Conservation (phyloP, 2,797 vertebrate genomes). For the Melanotaenia boesemani region DNA sequence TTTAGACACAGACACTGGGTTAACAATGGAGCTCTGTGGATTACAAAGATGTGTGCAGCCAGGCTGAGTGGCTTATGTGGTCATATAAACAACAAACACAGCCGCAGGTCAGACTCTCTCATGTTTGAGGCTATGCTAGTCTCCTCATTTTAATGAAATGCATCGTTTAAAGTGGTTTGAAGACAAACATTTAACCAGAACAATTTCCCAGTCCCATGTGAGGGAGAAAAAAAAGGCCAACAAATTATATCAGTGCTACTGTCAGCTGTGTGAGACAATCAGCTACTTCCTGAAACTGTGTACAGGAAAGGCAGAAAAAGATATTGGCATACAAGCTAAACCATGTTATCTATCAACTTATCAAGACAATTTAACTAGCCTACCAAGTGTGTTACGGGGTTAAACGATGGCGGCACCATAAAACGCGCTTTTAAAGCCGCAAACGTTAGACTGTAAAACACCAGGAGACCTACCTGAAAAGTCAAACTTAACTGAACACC, state of each 20-base stretch:
- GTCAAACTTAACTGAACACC: conserved; percentile 3
- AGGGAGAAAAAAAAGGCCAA: background rate
- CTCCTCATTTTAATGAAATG: background rate
- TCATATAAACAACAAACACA: conserved; percentile 37
- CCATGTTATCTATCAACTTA: background rate
- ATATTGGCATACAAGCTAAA: background rate
- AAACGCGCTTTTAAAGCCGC: background rate
- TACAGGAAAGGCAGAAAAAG: background rate
- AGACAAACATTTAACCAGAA: background rate
- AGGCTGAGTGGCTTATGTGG: conserved; percentile 22
- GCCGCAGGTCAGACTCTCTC: background rate
- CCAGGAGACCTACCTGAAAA: conserved; percentile 47
- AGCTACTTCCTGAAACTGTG: background rate
- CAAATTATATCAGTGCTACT: background rate
- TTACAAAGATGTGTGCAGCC: conserved; percentile 30
- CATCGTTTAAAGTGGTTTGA: background rate
- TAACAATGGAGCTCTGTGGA: conserved; percentile 72
- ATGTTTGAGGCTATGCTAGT: background rate
- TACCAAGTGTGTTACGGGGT: background rate
- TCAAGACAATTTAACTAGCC: background rate
- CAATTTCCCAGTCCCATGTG: background rate
- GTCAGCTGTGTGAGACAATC: background rate
- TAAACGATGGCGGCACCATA: background rate
- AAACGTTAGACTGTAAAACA: background rate
- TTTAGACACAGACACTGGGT: conserved; percentile 43